phyloP scores from a whole-genome alignment of 2,797 vertebrate species.

The Florisuga fusca region DNA sequence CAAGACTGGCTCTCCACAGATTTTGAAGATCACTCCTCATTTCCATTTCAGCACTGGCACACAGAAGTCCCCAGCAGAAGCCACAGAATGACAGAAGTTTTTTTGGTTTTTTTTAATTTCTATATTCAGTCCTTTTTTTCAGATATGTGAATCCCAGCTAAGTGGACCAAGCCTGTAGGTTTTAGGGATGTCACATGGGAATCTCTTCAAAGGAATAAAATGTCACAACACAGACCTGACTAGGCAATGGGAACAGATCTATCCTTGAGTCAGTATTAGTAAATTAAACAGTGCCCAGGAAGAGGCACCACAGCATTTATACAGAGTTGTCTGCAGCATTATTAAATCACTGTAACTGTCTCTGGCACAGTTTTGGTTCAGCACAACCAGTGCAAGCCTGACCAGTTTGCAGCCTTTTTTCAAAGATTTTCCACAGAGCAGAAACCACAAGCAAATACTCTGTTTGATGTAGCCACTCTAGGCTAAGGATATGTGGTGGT shows the following conservation, averaged over 20 bases:
- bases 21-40: neutral
- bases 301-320: neutral
- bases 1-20: neutral
- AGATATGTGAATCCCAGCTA: neutral
- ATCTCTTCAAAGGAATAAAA: neutral
- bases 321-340: fast-evolving
- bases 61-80: neutral
- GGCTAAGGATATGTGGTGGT: neutral
- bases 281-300: neutral
- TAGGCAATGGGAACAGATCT: neutral
- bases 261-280: neutral
- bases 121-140: neutral
- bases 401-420: neutral
- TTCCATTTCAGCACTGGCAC: neutral
- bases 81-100: neutral
- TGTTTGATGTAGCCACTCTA: neutral
- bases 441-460: neutral
- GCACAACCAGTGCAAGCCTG: neutral
- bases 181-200: neutral
- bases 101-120: too few species aligned
- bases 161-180: neutral
- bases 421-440: neutral
- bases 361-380: neutral
- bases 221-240: neutral
- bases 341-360: neutral